phyloP scores from a whole-genome alignment of 2,797 vertebrate genomes.

The Fundulus diaphanus region DNA sequence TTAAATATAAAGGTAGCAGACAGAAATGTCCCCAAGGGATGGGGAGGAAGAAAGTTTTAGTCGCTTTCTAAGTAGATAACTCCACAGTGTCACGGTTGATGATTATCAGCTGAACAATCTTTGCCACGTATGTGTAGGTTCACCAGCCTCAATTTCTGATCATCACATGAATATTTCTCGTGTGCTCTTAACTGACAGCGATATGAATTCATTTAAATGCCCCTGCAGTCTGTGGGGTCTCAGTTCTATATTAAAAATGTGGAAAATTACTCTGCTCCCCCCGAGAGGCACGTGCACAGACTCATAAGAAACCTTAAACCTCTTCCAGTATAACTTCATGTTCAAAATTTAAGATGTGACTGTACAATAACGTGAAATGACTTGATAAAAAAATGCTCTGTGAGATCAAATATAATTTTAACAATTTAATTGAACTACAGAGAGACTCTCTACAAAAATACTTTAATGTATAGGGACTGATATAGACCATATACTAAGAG shows the following conservation, averaged over 20 bases:
- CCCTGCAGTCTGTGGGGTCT: slow-evolving; percentile 16
- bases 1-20: not conserved
- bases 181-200: slow-evolving; percentile 8
- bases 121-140: not conserved
- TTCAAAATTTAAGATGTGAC: slow-evolving; percentile 48
- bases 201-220: slow-evolving; percentile 23
- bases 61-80: not conserved
- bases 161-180: slow-evolving; percentile 5
- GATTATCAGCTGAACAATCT: slow-evolving; percentile 1
- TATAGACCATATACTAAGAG: not conserved
- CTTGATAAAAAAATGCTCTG: slow-evolving; percentile 20
- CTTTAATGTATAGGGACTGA: not conserved
- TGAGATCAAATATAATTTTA: slow-evolving; percentile 27
- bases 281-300: slow-evolving; percentile 14
- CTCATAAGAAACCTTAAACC: slow-evolving; percentile 37
- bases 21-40: not conserved
- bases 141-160: slow-evolving; percentile 6
- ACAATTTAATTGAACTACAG: slow-evolving; percentile 25
- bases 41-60: not conserved
- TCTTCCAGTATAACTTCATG: slow-evolving; percentile 13
- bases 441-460: slow-evolving; percentile 6
- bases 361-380: slow-evolving; percentile 33
- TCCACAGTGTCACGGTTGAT: slow-evolving; percentile 1
- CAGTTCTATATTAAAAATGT: slow-evolving; percentile 26
- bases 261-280: slow-evolving; percentile 28